Evolutionary conservation across 2,888 invertebrate species (phyloP).

Genomic region (Rhogogaster chlorosoma): DNA sequence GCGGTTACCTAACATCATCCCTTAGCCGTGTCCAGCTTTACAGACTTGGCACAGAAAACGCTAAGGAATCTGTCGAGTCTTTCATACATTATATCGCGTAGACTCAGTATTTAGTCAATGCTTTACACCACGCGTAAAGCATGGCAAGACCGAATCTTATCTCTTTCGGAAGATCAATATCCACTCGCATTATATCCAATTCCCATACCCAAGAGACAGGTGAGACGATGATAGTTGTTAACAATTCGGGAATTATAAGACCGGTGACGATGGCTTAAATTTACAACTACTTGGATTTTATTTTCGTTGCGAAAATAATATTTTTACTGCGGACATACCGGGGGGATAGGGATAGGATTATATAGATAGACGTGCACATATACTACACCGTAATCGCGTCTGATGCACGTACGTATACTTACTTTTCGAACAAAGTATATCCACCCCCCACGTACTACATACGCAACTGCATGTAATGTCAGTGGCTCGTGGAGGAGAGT

Average conservation of each 20-base stretch:
- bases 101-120: background rate
- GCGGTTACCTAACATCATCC: constrained; percentile 22
- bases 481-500: background rate
- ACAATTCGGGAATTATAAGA: background rate
- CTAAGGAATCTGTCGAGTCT: background rate
- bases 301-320: background rate
- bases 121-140: background rate
- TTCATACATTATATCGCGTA: background rate
- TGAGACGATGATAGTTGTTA: background rate
- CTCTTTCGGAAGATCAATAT: background rate
- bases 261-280: background rate
- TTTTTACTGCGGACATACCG: background rate
- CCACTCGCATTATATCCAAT: background rate
- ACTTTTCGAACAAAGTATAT: constrained; percentile 2
- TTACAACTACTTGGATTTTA: background rate
- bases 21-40: background rate
- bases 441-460: background rate
- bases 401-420: background rate
- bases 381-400: background rate
- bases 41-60: constrained; percentile 2
- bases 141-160: background rate
- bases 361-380: background rate
- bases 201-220: background rate
- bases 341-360: background rate
- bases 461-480: constrained; percentile 14